Conservation (phyloP, 1,140 invertebrate genomes). For the Cephus cinctus region DNA sequence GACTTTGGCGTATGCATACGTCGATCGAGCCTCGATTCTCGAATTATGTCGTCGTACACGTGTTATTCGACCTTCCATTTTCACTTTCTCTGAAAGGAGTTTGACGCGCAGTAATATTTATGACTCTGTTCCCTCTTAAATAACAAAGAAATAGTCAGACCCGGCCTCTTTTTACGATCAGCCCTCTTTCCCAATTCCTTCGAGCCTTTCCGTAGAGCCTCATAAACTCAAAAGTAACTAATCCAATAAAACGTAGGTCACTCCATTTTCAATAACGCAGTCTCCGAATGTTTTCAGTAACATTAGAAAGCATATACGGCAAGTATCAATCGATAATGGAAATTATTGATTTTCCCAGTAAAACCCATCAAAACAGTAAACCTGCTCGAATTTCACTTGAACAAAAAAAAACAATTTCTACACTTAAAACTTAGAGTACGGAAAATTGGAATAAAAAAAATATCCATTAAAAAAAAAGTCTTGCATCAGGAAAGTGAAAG, state of each 20-base stretch:
- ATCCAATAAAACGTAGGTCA: neutral
- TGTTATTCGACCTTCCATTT: conserved; percentile 3
- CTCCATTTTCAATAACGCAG: neutral
- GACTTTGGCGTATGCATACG: no score
- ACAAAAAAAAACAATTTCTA: no score
- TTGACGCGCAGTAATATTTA: conserved; percentile 1
- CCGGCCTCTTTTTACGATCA: conserved; percentile 20
- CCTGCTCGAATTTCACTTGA: no score
- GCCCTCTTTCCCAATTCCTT: conserved; percentile 5
- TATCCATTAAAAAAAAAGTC: no score
- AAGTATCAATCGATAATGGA: no score
- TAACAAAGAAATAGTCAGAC: conserved; percentile 5
- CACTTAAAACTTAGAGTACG: no score
- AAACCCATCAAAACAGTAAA: no score
- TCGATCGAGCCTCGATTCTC: neutral
- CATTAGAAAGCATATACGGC: no score
- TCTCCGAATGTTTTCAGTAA: neutral
- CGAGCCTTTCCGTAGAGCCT: conserved; percentile 7
- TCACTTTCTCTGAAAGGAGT: conserved; percentile 12
- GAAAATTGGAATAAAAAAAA: no score
- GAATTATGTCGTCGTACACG: no score
- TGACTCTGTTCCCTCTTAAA: neutral
- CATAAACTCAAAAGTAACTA: conserved; percentile 13
- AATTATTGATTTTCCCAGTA: no score
- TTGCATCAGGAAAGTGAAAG: no score